Percentiles rank a stretch among this genome's conserved stretches.
Evolutionary conservation across 2,113 vertebrate species (phyloP).

Genomic region (Dermatemys mawii): DNA sequence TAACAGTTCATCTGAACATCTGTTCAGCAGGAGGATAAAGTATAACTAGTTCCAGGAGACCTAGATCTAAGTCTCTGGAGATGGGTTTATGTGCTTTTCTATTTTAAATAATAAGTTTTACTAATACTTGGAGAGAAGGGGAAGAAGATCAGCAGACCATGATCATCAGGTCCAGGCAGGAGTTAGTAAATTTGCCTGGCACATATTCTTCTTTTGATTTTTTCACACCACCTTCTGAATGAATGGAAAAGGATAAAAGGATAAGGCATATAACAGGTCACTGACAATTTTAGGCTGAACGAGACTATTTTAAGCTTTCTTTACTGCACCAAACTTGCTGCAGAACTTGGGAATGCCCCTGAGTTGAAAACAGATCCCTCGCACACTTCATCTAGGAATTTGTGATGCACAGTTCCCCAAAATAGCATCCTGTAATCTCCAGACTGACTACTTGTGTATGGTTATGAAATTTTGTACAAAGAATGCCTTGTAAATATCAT

Average conservation of each 20-base stretch:
- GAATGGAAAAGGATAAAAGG: not conserved
- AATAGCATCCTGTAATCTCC: too few species aligned
- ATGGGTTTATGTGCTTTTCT: not conserved
- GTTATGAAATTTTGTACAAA: too few species aligned
- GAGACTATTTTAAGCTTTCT: not conserved
- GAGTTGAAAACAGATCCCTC: not conserved
- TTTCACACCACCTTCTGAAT: not conserved
- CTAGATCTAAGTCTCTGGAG: not conserved
- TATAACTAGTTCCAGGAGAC: not conserved
- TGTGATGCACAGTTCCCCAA: too few species aligned
- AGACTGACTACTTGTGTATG: too few species aligned
- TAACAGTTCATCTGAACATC: not conserved
- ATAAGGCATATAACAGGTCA: not conserved
- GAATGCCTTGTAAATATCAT: too few species aligned
- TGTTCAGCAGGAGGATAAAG: not conserved
- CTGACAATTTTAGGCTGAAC: not conserved
- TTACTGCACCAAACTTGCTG: not conserved
- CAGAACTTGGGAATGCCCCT: not conserved
- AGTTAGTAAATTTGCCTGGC: not conserved
- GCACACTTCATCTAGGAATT: not conserved
- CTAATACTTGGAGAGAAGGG: not conserved
- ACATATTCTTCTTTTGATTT: not conserved
- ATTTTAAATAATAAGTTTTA: not conserved
- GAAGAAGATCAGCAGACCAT: not conserved
- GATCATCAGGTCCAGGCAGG: not conserved